Base-by-base conservation (phyloP, 2,797 vertebrate species). In the Eospalax fontanierii region DNA sequence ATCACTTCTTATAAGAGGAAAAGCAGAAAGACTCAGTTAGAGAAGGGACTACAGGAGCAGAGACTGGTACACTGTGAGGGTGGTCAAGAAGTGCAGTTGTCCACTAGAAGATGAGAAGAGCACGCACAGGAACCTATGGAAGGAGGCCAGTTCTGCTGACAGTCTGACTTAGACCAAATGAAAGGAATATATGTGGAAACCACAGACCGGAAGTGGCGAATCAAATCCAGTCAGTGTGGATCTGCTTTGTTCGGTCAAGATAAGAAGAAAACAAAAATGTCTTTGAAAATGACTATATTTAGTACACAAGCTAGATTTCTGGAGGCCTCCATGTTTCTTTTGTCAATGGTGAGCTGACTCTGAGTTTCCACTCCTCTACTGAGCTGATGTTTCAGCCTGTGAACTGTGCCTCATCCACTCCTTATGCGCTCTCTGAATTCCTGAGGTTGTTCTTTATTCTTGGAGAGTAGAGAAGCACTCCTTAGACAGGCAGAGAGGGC, bases 241-340 rank as follows among this genome's bases (percentile, higher is more conserved):
- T 61, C 33, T 78, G 28, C 92, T 92, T 83, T 83, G 10, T 43
- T 93, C 40, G 50, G 54, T 26, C 54, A 70, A 21, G 1, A 0
- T 46, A 66, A 71, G 82, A 87, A 88, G 40, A 40, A 94, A 87
- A 76, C 43, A 90, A 38, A 95, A 95, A 65, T 14, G 68, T 10
- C 15, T 93, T 86, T 79, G 75, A 75, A 82, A 63, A 46, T 38
- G 65, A n/a, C 10, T 57, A 65, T 59, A 38, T 63, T 95, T 92
- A 26, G 57, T 38, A 57, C 57, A 80, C 87, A 87, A 75, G 91
- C 26, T 82, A 54, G 35, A 76, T 59, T 75, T 93, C 38, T 93
- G 40, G 6, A 3, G 78, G 33, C 18, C 4, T 68, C 6, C 81
- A 35, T 3, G 11, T 87, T 80, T 66, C 35, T 75, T 12, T 6